phyloP scores from a whole-genome alignment of 2,888 invertebrate genomes.

The Lasius fuliginosus region DNA sequence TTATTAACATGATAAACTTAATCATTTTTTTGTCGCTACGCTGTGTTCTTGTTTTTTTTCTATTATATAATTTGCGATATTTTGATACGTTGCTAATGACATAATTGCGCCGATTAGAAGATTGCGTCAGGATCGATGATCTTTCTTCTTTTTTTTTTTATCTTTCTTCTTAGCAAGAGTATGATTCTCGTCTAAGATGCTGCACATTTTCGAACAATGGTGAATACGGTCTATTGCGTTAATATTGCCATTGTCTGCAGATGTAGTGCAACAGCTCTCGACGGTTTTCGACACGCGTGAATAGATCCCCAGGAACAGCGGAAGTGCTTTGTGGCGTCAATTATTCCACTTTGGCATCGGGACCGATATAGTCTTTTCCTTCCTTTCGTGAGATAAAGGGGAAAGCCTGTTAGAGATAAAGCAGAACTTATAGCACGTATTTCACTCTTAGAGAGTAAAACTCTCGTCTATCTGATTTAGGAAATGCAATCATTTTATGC shows the following conservation, averaged over 20 bases:
- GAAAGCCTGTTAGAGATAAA: background rate
- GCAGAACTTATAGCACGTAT: background rate
- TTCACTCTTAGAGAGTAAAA: background rate
- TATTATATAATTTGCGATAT: background rate
- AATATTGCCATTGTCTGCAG: constrained; percentile 75
- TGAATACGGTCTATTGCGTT: constrained; percentile 68
- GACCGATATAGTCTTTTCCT: constrained; percentile 38
- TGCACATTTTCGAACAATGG: constrained; percentile 64
- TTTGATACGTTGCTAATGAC: background rate
- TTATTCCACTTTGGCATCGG: constrained; percentile 69
- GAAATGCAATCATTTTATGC: background rate
- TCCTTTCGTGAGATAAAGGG: constrained; percentile 9
- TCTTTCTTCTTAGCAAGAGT: background rate
- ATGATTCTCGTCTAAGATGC: constrained; percentile 50
- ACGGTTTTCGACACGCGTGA: constrained; percentile 71
- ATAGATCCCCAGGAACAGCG: constrained; percentile 70
- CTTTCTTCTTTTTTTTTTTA: background rate
- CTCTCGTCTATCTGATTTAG: background rate
- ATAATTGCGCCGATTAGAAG: background rate
- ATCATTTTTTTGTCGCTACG: background rate
- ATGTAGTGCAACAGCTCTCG: constrained; percentile 64
- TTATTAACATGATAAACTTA: background rate
- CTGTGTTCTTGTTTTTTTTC: background rate
- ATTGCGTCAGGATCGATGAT: background rate
- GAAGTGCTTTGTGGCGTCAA: constrained; percentile 76